Conservation (phyloP, 1,140 invertebrate species). For the Aporrectodea caliginosa region DNA sequence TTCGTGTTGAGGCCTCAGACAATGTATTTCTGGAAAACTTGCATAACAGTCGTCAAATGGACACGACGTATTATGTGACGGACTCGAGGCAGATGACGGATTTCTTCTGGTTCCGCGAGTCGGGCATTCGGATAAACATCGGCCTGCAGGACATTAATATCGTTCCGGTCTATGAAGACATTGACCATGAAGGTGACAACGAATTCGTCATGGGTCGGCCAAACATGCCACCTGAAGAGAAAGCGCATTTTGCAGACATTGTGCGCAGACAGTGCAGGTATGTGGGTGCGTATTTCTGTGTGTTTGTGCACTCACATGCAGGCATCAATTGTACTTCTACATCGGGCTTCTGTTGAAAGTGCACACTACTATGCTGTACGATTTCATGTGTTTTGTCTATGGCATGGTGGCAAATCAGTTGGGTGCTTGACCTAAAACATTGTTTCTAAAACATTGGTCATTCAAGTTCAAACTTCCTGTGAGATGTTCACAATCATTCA, state of each 20-base stretch:
- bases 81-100: slow-evolving; percentile 44
- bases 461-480: too few species aligned
- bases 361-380: too few species aligned
- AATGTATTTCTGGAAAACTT: slow-evolving; percentile 12
- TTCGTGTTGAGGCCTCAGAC: not conserved
- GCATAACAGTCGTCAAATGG: slow-evolving; percentile 1
- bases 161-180: slow-evolving; percentile 42
- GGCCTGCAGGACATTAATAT: slow-evolving; percentile 42
- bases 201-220: not conserved
- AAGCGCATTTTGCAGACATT: not conserved
- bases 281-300: too few species aligned
- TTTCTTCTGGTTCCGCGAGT: slow-evolving; percentile 43
- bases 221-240: not conserved
- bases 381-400: too few species aligned
- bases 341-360: too few species aligned
- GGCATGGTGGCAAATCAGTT: too few species aligned
- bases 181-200: slow-evolving; percentile 35
- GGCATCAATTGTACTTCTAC: too few species aligned
- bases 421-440: too few species aligned
- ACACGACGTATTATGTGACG: slow-evolving; percentile 20
- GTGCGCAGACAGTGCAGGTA: not conserved
- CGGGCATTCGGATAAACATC: slow-evolving; percentile 38
- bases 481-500: too few species aligned
- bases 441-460: too few species aligned
- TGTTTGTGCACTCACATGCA: too few species aligned